Evolutionary conservation across 2,797 vertebrate species (phyloP).

Genomic region (Pangasius macronema): DNA sequence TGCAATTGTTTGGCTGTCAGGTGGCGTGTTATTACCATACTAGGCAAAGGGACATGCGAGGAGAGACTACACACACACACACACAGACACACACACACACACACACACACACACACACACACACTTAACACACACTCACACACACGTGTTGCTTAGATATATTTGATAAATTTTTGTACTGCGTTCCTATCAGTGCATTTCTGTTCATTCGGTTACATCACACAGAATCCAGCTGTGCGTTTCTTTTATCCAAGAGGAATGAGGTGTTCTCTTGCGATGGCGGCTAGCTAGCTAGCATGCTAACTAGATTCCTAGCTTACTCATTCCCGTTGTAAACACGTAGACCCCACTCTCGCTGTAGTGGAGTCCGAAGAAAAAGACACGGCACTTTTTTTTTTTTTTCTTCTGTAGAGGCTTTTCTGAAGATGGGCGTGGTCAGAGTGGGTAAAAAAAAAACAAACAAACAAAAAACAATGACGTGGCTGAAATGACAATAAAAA

Average conservation of each 20-base stretch:
- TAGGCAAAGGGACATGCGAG: neutral
- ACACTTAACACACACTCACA: neutral
- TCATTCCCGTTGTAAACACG: slow-evolving; percentile 47
- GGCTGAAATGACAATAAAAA: slow-evolving; percentile 67
- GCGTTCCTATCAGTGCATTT: slow-evolving; percentile 34
- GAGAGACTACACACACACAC: neutral
- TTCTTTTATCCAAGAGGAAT: slow-evolving; percentile 3
- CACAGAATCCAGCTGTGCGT: slow-evolving; percentile 53
- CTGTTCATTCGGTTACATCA: neutral
- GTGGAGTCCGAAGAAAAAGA: slow-evolving; percentile 21
- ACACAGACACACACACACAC: slow-evolving; percentile 24
- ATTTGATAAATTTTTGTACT: neutral
- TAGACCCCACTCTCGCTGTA: slow-evolving; percentile 19
- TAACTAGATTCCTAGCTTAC: slow-evolving; percentile 1
- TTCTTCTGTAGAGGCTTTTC: neutral
- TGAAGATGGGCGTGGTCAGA: neutral
- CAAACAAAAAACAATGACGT: slow-evolving; percentile 60
- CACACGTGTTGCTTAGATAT: neutral
- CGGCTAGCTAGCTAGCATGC: neutral
- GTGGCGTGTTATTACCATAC: neutral
- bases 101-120: neutral
- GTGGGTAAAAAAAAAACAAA: neutral
- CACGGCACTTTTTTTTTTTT: neutral
- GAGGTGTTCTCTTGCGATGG: slow-evolving; percentile 12
- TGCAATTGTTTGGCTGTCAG: slow-evolving; percentile 14